These are phyloP conservation scores for Parnassius apollo DNA, from an alignment of 2,888 invertebrate species.

Conservation along the genomic window DNA sequence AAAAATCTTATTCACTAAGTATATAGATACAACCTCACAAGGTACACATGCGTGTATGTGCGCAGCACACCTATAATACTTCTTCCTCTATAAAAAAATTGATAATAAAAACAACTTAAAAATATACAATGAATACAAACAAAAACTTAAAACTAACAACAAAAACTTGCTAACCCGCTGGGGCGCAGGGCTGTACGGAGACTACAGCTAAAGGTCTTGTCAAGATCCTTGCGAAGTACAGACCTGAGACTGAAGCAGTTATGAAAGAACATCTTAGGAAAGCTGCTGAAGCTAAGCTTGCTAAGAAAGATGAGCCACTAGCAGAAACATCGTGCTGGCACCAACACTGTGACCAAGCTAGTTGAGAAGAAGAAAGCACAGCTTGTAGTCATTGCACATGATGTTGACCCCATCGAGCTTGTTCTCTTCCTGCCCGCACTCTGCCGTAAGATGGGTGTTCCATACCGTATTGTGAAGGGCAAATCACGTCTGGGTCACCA, in stretches of 20 bases:
- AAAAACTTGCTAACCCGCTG: no score
- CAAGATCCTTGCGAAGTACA: constrained; percentile 98
- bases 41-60: no score
- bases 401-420: constrained; percentile 96
- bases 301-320: constrained; percentile 95
- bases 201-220: constrained; percentile 97
- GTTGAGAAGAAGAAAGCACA: constrained; percentile 99
- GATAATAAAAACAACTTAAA: no score
- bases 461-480: constrained; percentile 99
- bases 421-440: constrained; percentile 98
- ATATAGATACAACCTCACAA: no score
- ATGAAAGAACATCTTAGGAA: constrained; percentile 95
- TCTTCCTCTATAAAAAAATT: no score
- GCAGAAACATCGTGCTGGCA: constrained; percentile 94
- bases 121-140: no score
- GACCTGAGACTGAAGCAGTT: constrained; percentile 95
- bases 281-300: constrained; percentile 93
- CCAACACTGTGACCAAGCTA: constrained; percentile 95
- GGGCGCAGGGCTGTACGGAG: no score
- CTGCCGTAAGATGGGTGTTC: constrained; percentile 99
- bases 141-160: no score
- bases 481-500: constrained; percentile 98
- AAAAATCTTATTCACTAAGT: no score
- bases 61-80: no score
- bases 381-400: constrained; percentile 63